Conservation (phyloP, 2,113 vertebrate species). For the Scolopax mira region DNA sequence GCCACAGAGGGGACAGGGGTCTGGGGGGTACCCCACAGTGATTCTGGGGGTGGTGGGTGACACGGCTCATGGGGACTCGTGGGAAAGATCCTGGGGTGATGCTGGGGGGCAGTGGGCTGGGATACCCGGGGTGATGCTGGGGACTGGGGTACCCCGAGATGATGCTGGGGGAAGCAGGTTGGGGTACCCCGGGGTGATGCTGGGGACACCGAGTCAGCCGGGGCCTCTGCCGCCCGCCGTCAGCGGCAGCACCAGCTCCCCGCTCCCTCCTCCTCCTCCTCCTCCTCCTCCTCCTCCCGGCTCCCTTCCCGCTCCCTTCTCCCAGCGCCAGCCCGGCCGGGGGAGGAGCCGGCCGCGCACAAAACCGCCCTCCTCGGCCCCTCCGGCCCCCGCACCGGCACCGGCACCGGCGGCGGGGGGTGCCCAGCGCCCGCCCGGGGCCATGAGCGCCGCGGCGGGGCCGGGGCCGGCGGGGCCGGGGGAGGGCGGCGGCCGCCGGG, state of each 20-base stretch:
- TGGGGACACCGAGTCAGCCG: no score
- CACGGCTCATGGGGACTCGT: no score
- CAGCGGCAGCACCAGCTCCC: neutral
- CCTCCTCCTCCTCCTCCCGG: neutral
- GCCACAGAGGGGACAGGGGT: neutral
- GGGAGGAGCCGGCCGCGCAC: constrained; percentile 18
- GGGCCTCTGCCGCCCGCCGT: neutral
- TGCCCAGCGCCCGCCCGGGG: neutral
- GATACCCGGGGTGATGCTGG: neutral
- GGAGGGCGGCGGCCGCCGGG: neutral
- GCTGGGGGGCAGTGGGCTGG: no score
- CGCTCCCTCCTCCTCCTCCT: neutral
- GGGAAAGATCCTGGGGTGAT: neutral
- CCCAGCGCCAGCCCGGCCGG: neutral
- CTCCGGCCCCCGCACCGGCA: neutral
- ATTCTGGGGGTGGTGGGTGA: neutral
- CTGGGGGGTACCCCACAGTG: neutral
- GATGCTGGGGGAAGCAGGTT: neutral
- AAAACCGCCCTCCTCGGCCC: constrained; percentile 2
- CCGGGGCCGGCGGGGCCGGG: neutral
- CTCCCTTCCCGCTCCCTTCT: neutral
- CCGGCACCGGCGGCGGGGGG: neutral
- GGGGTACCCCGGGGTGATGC: neutral
- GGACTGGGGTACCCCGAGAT: no score
- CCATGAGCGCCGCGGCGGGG: neutral